Conservation (phyloP, 2,797 vertebrate species). For the Danio tinwini region DNA sequence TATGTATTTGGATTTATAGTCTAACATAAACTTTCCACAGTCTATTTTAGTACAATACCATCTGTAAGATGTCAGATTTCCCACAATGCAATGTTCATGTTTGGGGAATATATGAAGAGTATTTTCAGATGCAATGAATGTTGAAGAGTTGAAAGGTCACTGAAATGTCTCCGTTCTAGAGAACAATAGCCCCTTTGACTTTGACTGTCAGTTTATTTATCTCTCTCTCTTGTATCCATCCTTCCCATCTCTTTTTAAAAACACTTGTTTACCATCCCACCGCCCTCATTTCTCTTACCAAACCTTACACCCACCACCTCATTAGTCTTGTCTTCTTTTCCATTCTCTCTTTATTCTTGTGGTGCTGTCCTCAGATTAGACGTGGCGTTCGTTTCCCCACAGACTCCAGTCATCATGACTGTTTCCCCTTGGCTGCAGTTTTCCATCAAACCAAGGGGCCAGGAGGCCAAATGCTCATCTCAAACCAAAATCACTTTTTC, state of each 20-base stretch:
- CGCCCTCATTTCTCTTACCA: neutral
- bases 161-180: neutral
- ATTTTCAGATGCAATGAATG: constrained; percentile 4
- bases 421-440: constrained; percentile 23
- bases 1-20: constrained; percentile 5
- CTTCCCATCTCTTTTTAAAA: constrained; percentile 11
- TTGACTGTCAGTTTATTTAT: neutral
- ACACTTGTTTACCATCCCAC: constrained; percentile 13
- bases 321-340: constrained; percentile 6
- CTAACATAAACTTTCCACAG: neutral
- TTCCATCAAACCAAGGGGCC: constrained; percentile 29
- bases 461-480: constrained; percentile 35
- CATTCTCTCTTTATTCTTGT: constrained; percentile 30
- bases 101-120: neutral
- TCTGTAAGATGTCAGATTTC: constrained; percentile 12
- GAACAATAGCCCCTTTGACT: neutral
- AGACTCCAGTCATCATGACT: constrained; percentile 30
- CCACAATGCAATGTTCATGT: constrained; percentile 6
- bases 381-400: constrained; percentile 7
- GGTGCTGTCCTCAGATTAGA: constrained; percentile 30
- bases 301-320: neutral
- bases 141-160: neutral
- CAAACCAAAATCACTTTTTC: constrained; percentile 26
- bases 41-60: constrained; percentile 1
- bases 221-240: neutral